Conservation (phyloP, 2,797 vertebrate genomes). For the Distichodus sexfasciatus region DNA sequence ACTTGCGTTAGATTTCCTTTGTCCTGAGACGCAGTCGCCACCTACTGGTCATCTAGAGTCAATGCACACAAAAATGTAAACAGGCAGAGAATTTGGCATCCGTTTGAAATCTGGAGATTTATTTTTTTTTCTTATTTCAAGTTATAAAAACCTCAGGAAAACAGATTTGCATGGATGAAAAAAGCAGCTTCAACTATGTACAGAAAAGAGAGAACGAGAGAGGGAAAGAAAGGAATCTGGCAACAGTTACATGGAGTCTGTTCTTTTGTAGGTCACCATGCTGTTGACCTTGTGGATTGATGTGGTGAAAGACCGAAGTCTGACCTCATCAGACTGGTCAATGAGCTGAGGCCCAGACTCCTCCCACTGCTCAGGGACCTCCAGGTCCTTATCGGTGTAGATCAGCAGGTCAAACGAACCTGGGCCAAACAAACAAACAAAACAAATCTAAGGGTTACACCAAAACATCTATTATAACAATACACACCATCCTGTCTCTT, state of each 20-base stretch:
- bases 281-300: conserved; percentile 96
- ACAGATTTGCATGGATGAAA: background rate
- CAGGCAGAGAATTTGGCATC: background rate
- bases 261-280: conserved; percentile 87
- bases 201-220: conserved; percentile 14
- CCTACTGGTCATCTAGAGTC: conserved; percentile 9
- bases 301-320: conserved; percentile 91
- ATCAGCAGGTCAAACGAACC: conserved; percentile 95
- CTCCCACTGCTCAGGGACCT: conserved; percentile 93
- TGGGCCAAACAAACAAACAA: too few species aligned
- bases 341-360: conserved; percentile 94
- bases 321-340: conserved; percentile 90
- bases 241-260: conserved; percentile 63
- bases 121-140: conserved; percentile 30
- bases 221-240: background rate
- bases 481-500: too few species aligned
- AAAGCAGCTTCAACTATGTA: conserved; percentile 42
- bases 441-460: too few species aligned
- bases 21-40: background rate
- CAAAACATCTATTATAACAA: too few species aligned
- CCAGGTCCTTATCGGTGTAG: conserved; percentile 92
- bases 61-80: background rate
- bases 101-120: conserved; percentile 20
- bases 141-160: conserved; percentile 36
- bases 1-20: background rate